phyloP scores from a whole-genome alignment of 1,140 invertebrate species.

The Drosophila seguyi region DNA sequence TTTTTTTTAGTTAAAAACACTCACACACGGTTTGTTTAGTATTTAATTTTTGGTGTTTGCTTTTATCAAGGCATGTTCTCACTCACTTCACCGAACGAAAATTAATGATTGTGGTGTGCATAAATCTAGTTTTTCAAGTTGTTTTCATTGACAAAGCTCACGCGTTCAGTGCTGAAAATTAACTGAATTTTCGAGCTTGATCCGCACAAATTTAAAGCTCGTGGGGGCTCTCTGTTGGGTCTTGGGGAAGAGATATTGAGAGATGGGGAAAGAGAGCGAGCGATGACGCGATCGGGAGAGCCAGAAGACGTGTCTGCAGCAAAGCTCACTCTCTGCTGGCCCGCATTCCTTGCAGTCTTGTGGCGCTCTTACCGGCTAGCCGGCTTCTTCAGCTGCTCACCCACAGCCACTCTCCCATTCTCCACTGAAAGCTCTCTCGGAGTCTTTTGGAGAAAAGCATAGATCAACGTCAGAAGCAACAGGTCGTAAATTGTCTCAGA shows the following conservation, averaged over 20 bases:
- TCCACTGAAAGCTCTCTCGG: conserved; percentile 2
- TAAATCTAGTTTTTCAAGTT: conserved; percentile 22
- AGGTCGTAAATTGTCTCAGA: conserved; percentile 69
- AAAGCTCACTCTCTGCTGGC: conserved; percentile 41
- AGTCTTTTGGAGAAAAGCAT: conserved; percentile 18
- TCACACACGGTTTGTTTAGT: conserved; percentile 13
- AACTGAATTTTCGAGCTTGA: conserved; percentile 62
- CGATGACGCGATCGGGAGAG: conserved; percentile 21
- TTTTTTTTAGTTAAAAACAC: conserved; percentile 14
- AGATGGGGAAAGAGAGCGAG: not conserved
- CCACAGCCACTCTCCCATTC: not conserved
- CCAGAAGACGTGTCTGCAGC: conserved; percentile 1
- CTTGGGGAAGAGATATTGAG: conserved; percentile 1
- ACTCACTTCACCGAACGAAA: conserved; percentile 40
- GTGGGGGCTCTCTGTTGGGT: conserved; percentile 4
- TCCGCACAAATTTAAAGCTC: conserved; percentile 65
- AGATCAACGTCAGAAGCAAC: conserved; percentile 49
- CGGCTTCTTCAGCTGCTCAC: conserved; percentile 32
- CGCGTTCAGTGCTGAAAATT: conserved; percentile 47
- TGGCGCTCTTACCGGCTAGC: conserved; percentile 49
- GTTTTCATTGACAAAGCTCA: conserved; percentile 43
- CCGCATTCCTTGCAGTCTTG: conserved; percentile 48
- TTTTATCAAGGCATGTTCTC: conserved; percentile 26
- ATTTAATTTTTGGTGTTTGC: conserved; percentile 17
- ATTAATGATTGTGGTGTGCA: conserved; percentile 21